Conservation (phyloP, 2,113 vertebrate species). For the Aphyosemion australe region DNA sequence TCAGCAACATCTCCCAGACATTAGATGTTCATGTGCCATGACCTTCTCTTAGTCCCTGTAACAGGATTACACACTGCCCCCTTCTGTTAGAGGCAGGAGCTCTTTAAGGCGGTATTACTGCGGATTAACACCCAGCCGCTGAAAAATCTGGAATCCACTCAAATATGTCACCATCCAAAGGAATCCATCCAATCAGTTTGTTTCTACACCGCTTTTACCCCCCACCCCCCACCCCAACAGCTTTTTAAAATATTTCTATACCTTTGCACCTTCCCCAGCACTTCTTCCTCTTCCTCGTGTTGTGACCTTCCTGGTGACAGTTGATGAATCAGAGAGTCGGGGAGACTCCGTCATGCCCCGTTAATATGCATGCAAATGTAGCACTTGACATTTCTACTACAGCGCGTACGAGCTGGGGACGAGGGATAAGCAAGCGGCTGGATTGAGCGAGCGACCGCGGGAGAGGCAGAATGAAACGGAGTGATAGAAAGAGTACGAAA, state of each 20-base stretch:
- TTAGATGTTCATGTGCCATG: constrained; percentile 14
- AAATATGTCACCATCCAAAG: constrained; percentile 14
- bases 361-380: constrained; percentile 85
- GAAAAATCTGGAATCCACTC: constrained; percentile 33
- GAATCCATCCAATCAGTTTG: constrained; percentile 9
- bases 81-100: constrained; percentile 41
- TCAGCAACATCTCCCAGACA: constrained; percentile 32
- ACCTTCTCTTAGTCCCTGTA: constrained; percentile 17
- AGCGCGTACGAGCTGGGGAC: constrained; percentile 29
- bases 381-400: constrained; percentile 82
- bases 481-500: constrained; percentile 36
- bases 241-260: constrained; percentile 6
- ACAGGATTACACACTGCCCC: constrained; percentile 52
- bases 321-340: constrained; percentile 79
- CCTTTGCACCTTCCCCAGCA: neutral
- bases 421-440: constrained; percentile 23
- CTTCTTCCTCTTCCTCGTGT: constrained; percentile 26
- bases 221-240: constrained; percentile 6
- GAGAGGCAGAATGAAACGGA: constrained; percentile 27
- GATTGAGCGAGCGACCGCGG: constrained; percentile 13
- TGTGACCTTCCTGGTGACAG: constrained; percentile 80
- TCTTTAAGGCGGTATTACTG: constrained; percentile 18
- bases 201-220: constrained; percentile 1
- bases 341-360: constrained; percentile 74
- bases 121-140: constrained; percentile 21